Conservation (phyloP, 2,113 vertebrate genomes). For the Lates calcarifer region DNA sequence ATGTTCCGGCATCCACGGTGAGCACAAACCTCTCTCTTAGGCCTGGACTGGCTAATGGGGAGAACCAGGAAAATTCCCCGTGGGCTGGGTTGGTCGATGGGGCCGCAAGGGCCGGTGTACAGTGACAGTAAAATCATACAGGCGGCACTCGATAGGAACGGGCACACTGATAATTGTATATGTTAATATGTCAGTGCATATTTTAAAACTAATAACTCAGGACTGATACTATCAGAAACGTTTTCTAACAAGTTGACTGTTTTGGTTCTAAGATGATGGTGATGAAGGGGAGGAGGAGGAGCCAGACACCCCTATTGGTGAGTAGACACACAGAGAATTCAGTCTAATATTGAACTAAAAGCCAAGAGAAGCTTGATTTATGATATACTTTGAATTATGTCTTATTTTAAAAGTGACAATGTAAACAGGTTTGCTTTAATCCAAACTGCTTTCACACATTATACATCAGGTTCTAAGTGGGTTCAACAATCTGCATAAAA, state of each 20-base stretch:
- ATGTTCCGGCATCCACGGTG: conserved; percentile 78
- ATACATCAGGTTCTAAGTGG: neutral
- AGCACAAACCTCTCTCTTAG: neutral
- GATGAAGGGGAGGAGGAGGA: conserved; percentile 52
- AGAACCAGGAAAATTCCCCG: too few relatives aligned
- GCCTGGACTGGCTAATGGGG: too few relatives aligned
- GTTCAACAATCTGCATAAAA: neutral
- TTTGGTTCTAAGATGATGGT: conserved; percentile 66
- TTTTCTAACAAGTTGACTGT: conserved; percentile 1
- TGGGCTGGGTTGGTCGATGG: too few relatives aligned
- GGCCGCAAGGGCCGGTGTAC: too few relatives aligned
- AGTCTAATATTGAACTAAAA: neutral
- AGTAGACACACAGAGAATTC: conserved; percentile 29
- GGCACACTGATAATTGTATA: neutral
- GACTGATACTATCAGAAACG: neutral
- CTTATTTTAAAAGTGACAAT: neutral
- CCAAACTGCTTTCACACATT: neutral
- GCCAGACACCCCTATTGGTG: conserved; percentile 80
- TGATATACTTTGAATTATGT: neutral
- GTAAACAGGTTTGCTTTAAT: neutral
- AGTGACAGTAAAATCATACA: too few relatives aligned
- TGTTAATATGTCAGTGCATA: neutral
- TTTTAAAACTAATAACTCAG: neutral
- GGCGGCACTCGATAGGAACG: too few relatives aligned
- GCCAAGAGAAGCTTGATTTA: neutral